phyloP scores from a whole-genome alignment of 1,140 invertebrate genomes.

The Fopius arisanus region DNA sequence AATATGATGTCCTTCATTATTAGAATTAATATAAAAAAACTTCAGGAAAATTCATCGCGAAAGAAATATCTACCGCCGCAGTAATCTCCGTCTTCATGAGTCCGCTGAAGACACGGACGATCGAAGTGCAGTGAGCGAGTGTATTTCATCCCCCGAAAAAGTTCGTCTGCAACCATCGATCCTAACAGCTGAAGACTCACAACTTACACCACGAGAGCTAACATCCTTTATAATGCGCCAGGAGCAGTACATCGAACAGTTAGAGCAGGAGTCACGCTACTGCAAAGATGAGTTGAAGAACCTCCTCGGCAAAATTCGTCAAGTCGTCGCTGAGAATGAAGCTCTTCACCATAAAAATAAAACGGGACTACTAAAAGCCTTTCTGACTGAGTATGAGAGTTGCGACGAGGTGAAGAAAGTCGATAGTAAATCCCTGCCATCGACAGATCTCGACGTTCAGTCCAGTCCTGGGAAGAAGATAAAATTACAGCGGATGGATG shows the following conservation, averaged over 20 bases:
- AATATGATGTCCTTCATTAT: no score
- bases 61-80: constrained; percentile 41
- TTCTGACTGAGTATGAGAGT: constrained; percentile 64
- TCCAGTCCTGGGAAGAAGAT: constrained; percentile 47
- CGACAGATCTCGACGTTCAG: constrained; percentile 46
- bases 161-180: constrained; percentile 14
- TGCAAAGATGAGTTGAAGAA: constrained; percentile 79
- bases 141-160: constrained; percentile 34
- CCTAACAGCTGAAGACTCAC: constrained; percentile 32
- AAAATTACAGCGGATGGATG: constrained; percentile 66
- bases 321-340: constrained; percentile 84
- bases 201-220: constrained; percentile 64
- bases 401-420: constrained; percentile 50
- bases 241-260: constrained; percentile 83
- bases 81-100: constrained; percentile 46
- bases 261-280: constrained; percentile 82
- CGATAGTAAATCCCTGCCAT: constrained; percentile 1
- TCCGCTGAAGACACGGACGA: constrained; percentile 51
- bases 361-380: constrained; percentile 68
- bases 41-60: constrained; percentile 37
- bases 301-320: constrained; percentile 80
- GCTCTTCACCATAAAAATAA: constrained; percentile 77
- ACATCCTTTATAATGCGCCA: constrained; percentile 81
- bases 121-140: constrained; percentile 48
- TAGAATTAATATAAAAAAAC: no score